Conservation (phyloP, 2,888 invertebrate species). For the Harpalus rufipes region DNA sequence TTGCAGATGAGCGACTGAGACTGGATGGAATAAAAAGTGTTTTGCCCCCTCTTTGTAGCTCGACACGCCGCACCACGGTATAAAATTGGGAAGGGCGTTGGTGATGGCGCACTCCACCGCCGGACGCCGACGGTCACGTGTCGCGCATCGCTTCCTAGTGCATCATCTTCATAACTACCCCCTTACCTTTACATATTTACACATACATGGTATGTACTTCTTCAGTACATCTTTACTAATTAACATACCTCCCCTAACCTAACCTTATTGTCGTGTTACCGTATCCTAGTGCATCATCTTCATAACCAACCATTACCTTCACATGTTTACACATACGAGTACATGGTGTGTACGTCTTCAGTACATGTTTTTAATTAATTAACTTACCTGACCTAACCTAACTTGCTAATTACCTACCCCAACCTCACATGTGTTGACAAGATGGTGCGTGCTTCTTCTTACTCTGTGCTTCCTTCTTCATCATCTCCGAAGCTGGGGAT, state of each 20-base stretch:
- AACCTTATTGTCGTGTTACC: constrained; percentile 70
- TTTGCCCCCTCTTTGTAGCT: constrained; percentile 80
- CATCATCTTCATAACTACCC: constrained; percentile 49
- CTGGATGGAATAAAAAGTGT: constrained; percentile 86
- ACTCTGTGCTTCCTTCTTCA: constrained; percentile 25
- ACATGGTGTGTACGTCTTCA: background rate
- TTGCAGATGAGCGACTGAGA: constrained; percentile 90
- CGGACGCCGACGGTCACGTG: constrained; percentile 74
- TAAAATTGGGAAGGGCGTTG: constrained; percentile 78
- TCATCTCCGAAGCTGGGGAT: constrained; percentile 21
- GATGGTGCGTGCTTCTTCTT: constrained; percentile 5
- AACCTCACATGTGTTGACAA: background rate
- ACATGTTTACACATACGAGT: constrained; percentile 15
- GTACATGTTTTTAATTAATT: background rate
- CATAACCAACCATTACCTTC: constrained; percentile 67
- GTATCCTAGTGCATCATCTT: constrained; percentile 54
- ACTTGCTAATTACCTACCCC: background rate
- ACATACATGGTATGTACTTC: background rate
- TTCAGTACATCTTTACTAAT: background rate
- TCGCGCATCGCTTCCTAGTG: constrained; percentile 69
- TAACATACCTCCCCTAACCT: background rate
- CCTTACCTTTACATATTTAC: constrained; percentile 67
- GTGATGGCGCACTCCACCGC: constrained; percentile 77
- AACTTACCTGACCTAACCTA: constrained; percentile 4
- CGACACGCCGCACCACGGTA: constrained; percentile 74